A percentile compares a stretch with the other conserved stretches of the same genome.
Evolutionary conservation across 1,140 invertebrate genomes (phyloP).

Genomic region (Bicyclus anynana): DNA sequence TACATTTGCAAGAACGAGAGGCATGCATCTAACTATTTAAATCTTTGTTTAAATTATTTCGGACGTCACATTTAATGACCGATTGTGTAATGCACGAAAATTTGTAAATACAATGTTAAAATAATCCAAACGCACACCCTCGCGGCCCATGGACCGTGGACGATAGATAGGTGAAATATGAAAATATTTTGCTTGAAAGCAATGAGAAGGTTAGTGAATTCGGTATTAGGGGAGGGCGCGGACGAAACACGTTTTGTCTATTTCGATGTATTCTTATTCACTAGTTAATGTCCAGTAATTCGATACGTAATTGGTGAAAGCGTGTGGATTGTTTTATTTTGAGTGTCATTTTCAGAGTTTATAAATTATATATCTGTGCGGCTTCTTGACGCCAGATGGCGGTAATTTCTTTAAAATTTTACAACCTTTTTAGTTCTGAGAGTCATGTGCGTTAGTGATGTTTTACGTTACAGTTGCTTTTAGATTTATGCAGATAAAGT

Average conservation of each 20-base stretch:
- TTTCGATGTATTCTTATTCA: slow-evolving; percentile 51
- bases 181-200: slow-evolving; percentile 56
- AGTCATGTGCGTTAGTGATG: slow-evolving; percentile 64
- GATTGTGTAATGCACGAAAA: slow-evolving; percentile 33
- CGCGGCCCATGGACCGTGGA: slow-evolving; percentile 37
- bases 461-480: slow-evolving; percentile 63
- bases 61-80: slow-evolving; percentile 33
- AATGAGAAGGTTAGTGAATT: slow-evolving; percentile 75
- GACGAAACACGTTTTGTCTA: slow-evolving; percentile 47
- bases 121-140: slow-evolving; percentile 55
- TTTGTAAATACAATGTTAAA: slow-evolving; percentile 48
- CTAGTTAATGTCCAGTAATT: slow-evolving; percentile 55
- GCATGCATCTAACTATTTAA: too few species aligned
- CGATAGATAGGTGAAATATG: slow-evolving; percentile 59
- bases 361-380: not conserved
- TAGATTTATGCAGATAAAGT: slow-evolving; percentile 66
- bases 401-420: slow-evolving; percentile 15
- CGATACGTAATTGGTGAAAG: slow-evolving; percentile 49
- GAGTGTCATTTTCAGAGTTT: not conserved
- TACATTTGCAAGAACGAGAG: too few species aligned
- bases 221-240: slow-evolving; percentile 48
- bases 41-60: slow-evolving; percentile 35
- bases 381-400: not conserved
- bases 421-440: slow-evolving; percentile 51
- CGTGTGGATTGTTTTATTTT: slow-evolving; percentile 23